Conservation (phyloP, 2,888 invertebrate species). For the Nephrotoma guestfalica region DNA sequence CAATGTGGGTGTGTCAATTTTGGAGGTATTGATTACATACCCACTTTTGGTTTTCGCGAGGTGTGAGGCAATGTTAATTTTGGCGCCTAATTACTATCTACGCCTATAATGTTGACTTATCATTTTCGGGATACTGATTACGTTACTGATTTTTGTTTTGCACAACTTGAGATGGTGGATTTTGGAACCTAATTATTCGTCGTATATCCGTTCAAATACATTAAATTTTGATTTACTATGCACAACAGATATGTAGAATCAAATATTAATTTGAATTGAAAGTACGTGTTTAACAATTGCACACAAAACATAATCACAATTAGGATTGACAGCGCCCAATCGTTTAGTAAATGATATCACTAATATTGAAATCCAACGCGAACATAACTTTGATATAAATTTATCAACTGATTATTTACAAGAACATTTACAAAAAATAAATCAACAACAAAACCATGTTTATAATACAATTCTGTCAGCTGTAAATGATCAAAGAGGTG, state of each 20-base stretch:
- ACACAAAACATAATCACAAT: constrained; percentile 10
- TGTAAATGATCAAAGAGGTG: constrained; percentile 9
- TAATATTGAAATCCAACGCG: constrained; percentile 15
- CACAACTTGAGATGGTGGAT: too few relatives aligned
- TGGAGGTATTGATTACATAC: too few relatives aligned
- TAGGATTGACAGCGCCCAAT: constrained; percentile 16
- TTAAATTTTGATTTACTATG: background rate
- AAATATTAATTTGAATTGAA: constrained; percentile 17
- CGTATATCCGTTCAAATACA: too few relatives aligned
- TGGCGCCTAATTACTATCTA: too few relatives aligned
- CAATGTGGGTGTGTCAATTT: too few relatives aligned
- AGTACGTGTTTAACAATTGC: constrained; percentile 17
- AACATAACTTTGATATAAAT: constrained; percentile 12
- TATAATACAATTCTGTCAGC: constrained; percentile 11
- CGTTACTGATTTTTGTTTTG: too few relatives aligned
- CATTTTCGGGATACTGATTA: too few relatives aligned
- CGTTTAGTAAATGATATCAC: constrained; percentile 13
- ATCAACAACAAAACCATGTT: constrained; percentile 13
- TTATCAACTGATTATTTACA: constrained; percentile 6
- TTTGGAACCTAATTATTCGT: too few relatives aligned
- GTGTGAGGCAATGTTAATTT: too few relatives aligned
- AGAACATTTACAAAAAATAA: background rate
- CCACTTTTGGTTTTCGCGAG: too few relatives aligned
- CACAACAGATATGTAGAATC: constrained; percentile 15
- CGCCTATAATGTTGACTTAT: too few relatives aligned